Base-by-base conservation (phyloP, 2,888 invertebrate species). In the Pimpla rufipes region DNA sequence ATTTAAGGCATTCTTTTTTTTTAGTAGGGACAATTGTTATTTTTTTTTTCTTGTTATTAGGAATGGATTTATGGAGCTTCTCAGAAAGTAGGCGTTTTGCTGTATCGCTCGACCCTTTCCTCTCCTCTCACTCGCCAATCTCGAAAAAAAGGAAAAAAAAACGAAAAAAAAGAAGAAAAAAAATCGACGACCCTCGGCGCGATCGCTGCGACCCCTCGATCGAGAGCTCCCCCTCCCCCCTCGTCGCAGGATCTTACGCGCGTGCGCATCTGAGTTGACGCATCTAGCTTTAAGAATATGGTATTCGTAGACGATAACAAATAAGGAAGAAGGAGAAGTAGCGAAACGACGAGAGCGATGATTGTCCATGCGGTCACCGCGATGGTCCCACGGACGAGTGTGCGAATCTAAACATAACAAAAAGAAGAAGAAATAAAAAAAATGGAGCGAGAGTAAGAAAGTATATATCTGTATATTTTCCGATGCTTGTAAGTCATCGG, bases 351-450 rank as follows among this genome's bases (percentile, higher is more conserved):
- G 42, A 85, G 81, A 84, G 87, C 86, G 87, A 86, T 85, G 59
- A 87, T 86, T 88, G 83, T 86, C 64, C 70, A 66, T 84, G 71
- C 85, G 83, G 85, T 87, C 85, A 80, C 87, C 87, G 87, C 88
- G 89, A 88, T 89, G 88, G 89, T 88, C 88, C 88, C 83, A 76
- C 85, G 78, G 84, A 84, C 79, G 77, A 68, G 82, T 45, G 62
- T 66, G 47, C 73, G 79, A 66, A 73, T 66, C 29, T 16, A 66
- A 77, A 47, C 16, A 66, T 21, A 45, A 55, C 29, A 35, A 42
- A 62, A 75, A 55, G 45, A 40, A 66, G 35, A 70, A 70, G 11
- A 59, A 73, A 59, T n/a, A 50, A 68, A 50, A 18, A 64, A 18
- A 62, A 16, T 35, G 6, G 40, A 16, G 40, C 23, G 52, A 21